Evolutionary conservation across 2,888 invertebrate genomes (phyloP).

Genomic region (Eristalis pertinax): DNA sequence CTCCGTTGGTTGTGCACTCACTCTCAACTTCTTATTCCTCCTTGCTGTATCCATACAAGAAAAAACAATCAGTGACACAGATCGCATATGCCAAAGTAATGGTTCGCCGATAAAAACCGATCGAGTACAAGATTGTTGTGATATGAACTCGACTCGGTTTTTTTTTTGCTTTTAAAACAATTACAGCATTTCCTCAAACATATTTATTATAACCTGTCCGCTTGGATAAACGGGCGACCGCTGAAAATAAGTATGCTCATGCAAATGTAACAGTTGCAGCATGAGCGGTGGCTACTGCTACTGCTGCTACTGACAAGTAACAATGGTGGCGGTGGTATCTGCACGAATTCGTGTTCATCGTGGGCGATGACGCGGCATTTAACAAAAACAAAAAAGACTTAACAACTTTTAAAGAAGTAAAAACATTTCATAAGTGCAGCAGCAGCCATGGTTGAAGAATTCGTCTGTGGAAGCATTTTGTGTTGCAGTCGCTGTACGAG

Average conservation of each 20-base stretch:
- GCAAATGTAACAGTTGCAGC: conserved; percentile 57
- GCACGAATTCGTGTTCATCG: conserved; percentile 73
- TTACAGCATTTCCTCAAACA: conserved; percentile 73
- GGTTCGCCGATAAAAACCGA: conserved; percentile 66
- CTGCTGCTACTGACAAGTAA: conserved; percentile 46
- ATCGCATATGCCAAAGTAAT: conserved; percentile 70
- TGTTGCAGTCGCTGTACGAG: conserved; percentile 35
- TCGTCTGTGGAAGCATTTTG: conserved; percentile 38
- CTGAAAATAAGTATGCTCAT: conserved; percentile 46
- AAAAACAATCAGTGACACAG: conserved; percentile 67
- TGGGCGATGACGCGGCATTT: conserved; percentile 68
- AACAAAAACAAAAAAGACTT: conserved; percentile 44
- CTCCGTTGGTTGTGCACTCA: background rate
- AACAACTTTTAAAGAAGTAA: conserved; percentile 63
- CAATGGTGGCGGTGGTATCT: conserved; percentile 63
- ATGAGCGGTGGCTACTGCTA: conserved; percentile 45
- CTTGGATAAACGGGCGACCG: conserved; percentile 48
- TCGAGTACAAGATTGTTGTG: conserved; percentile 71
- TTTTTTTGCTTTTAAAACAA: conserved; percentile 54
- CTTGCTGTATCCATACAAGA: conserved; percentile 2
- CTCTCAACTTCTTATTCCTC: conserved; percentile 5
- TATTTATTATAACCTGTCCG: conserved; percentile 72
- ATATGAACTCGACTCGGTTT: conserved; percentile 50
- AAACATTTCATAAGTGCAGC: conserved; percentile 45
- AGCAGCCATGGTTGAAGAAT: conserved; percentile 27